A percentile compares a stretch with the other conserved stretches of the same genome.
phyloP scores from a whole-genome alignment of 2,888 invertebrate species.

The Phasia obesa region DNA sequence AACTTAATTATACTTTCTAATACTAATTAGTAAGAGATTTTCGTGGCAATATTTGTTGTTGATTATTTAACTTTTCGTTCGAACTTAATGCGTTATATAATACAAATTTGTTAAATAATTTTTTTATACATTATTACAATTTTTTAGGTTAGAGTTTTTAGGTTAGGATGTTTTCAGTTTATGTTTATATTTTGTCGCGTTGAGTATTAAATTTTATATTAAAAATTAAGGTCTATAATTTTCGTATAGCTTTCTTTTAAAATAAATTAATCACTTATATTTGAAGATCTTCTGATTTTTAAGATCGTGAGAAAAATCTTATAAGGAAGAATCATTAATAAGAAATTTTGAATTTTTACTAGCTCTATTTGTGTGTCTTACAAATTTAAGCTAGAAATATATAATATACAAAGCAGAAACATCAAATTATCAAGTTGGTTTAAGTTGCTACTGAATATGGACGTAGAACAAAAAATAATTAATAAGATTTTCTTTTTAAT shows the following conservation, averaged over 20 bases:
- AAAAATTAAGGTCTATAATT: background rate
- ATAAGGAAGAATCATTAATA: too few species aligned
- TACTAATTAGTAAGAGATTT: slow-evolving; percentile 10
- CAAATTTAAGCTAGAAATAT: too few species aligned
- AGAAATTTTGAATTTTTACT: too few species aligned
- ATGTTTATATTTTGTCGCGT: too few species aligned
- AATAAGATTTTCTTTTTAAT: too few species aligned
- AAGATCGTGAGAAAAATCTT: background rate
- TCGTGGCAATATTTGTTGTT: slow-evolving; percentile 20
- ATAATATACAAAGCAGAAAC: too few species aligned
- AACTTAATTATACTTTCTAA: slow-evolving; percentile 22
- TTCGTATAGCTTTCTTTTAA: background rate
- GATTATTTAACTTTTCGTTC: slow-evolving; percentile 28
- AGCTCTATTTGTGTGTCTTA: too few species aligned
- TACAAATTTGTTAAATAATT: slow-evolving; percentile 30
- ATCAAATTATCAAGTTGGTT: too few species aligned
- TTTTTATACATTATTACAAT: slow-evolving; percentile 40
- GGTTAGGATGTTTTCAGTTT: background rate
- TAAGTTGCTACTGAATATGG: too few species aligned
- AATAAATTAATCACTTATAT: background rate
- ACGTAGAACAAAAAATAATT: too few species aligned
- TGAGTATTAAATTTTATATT: background rate
- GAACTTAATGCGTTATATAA: slow-evolving; percentile 39
- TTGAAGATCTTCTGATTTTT: background rate
- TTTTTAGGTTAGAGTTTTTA: background rate